These are phyloP conservation scores for Menura novaehollandiae DNA, from an alignment of 2,113 vertebrate species.

Conservation along the genomic window DNA sequence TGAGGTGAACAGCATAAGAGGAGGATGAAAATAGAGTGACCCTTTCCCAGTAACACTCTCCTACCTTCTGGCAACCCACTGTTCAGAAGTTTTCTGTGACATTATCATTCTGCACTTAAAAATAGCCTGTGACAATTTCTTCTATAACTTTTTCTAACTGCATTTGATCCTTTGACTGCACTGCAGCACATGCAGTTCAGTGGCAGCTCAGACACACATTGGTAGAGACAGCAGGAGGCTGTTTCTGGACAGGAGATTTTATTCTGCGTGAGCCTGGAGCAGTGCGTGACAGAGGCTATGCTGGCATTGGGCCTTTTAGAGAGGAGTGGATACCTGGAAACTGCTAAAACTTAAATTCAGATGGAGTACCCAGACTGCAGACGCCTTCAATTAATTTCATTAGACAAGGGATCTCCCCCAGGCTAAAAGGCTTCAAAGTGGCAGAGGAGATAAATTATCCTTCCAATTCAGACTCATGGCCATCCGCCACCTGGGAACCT, in stretches of 20 bases:
- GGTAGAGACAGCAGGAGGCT: neutral
- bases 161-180: neutral
- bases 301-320: neutral
- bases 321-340: neutral
- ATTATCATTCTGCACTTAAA: fast-evolving
- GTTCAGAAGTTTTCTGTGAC: neutral
- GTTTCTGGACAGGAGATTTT: neutral
- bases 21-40: neutral
- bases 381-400: conserved; percentile 51
- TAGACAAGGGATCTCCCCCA: conserved; percentile 38
- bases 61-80: neutral
- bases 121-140: neutral
- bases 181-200: neutral
- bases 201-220: neutral
- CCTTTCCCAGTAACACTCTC: neutral
- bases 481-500: neutral
- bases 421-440: conserved; percentile 51
- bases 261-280: neutral
- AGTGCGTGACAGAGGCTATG: fast-evolving
- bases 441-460: conserved; percentile 52
- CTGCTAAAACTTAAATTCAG: conserved; percentile 24
- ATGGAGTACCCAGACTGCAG: conserved; percentile 13
- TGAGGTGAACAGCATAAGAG: neutral
- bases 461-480: conserved; percentile 48
- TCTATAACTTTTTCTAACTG: neutral